A percentile compares a stretch with the other conserved stretches of the same genome.
Evolutionary conservation across 2,113 vertebrate genomes (phyloP).

Genomic region (Zosterops japonicus): DNA sequence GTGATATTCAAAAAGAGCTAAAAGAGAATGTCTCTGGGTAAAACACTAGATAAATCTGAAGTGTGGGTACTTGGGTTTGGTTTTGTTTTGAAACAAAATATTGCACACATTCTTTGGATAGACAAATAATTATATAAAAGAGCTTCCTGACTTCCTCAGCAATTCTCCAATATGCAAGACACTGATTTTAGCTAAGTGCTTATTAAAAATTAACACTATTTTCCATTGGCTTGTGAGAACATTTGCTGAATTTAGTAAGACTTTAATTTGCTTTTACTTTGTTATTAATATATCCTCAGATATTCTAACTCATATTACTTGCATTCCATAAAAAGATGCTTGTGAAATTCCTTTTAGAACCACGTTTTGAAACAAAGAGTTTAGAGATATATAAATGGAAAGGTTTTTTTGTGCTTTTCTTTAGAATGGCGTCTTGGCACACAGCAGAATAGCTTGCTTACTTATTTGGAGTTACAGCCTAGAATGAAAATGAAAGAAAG

Average conservation of each 20-base stretch:
- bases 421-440: neutral
- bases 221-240: neutral
- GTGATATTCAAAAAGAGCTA: neutral
- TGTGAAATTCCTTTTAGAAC: neutral
- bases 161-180: neutral
- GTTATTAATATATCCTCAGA: neutral
- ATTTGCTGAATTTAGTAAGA: neutral
- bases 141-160: neutral
- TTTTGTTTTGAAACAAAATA: neutral
- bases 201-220: constrained; percentile 25
- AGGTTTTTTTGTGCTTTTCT: neutral
- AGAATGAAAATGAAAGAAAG: constrained; percentile 32
- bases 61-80: neutral
- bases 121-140: neutral
- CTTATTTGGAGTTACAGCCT: constrained; percentile 24
- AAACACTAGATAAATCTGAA: neutral
- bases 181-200: neutral
- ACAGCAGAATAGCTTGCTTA: neutral
- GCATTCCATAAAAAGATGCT: neutral
- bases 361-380: neutral
- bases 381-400: neutral
- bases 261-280: neutral
- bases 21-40: neutral
- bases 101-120: neutral
- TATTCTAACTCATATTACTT: neutral